Evolutionary conservation across 2,113 vertebrate species (phyloP).

Genomic region (Dasyurus viverrinus): DNA sequence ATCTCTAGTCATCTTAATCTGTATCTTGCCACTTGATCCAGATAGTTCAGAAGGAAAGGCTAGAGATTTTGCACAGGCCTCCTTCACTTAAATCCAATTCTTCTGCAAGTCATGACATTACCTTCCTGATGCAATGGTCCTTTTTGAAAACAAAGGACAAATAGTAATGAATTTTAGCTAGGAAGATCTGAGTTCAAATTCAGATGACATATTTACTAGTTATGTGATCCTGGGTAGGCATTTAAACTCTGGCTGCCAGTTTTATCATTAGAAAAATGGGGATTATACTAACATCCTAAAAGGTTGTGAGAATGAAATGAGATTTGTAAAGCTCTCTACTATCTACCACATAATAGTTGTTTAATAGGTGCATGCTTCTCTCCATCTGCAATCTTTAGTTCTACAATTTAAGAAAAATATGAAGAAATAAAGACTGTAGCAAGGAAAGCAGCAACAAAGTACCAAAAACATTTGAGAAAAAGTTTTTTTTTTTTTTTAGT

Average conservation of each 20-base stretch:
- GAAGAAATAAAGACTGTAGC: background rate
- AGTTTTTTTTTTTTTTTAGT: background rate
- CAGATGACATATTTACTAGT: background rate
- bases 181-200: background rate
- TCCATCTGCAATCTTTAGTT: background rate
- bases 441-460: conserved; percentile 16
- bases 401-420: conserved; percentile 6
- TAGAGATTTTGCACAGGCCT: too few species aligned
- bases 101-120: too few species aligned
- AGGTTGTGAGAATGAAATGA: background rate
- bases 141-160: too few species aligned
- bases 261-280: background rate
- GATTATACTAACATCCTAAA: background rate
- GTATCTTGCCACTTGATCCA: too few species aligned
- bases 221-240: background rate
- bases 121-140: too few species aligned
- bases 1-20: too few species aligned
- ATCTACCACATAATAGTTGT: background rate
- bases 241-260: background rate
- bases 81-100: too few species aligned
- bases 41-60: too few species aligned
- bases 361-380: background rate
- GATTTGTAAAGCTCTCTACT: background rate
- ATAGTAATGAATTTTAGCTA: background rate
- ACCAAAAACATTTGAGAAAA: conserved; percentile 16